Base-by-base conservation (phyloP, 2,113 vertebrate species). In the Pterophyllum scalare region DNA sequence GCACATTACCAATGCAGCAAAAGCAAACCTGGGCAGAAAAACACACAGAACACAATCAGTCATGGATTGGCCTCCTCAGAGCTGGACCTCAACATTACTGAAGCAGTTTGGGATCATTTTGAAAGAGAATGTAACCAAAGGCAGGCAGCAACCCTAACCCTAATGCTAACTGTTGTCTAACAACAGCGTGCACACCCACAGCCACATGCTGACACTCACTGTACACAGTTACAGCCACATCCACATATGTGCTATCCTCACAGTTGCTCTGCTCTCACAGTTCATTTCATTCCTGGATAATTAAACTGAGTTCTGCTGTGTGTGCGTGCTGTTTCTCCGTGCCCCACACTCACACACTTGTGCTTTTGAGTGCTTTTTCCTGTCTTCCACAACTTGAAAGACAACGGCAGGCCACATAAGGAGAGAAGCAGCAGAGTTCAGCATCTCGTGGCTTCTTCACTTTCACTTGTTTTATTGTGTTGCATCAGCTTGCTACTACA, bases 401-500 rank as follows among this genome's bases (percentile, higher is more conserved):
- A 78, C 14, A 9, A 52, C 57, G 61, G 79, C 76, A 62, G 35
- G 46, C 62, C 64, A 61, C 59, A 56, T 52, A 72, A 58, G 57
- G 76, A 35, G 65, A 67, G 40, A 38, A 76, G 75, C 59, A 61
- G 70, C 40, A 78, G 81, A 77, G 78, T 67, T 83, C 62, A 79
- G 60, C 31, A 2, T 60, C 61, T 84, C 59, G 52, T 77, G 46
- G 61, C 31, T 67, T 67, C 64, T 49, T 67, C 40, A 26, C 83
- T 70, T 77, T 84, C 33, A 46, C 59, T 87, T 67, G 76, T 89
- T 87, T 87, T 87, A 60, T 40, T 14, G 54, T n/a, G 46, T 87
- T 91, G 79, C 87, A 88, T 91, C 89, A 89, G 84, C 72, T 59
- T 72, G 12, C 35, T n/a, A 20, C 62, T 87, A 65, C 54, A 79